Evolutionary conservation across 2,888 invertebrate genomes (phyloP).

Genomic region (Caenorhabditis panamensis): DNA sequence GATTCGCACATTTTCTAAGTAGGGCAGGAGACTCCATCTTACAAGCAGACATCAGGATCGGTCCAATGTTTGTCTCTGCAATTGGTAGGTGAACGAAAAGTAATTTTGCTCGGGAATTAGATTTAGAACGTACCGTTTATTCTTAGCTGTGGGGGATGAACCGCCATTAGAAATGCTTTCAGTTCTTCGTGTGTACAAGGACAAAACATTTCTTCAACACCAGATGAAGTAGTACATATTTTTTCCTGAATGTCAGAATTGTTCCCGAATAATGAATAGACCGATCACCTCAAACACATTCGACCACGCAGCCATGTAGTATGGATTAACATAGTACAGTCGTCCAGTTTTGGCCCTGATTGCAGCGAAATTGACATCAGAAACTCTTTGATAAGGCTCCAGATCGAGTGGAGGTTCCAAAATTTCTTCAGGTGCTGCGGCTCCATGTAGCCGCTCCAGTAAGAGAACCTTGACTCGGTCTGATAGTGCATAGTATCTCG

Average conservation of each 20-base stretch:
- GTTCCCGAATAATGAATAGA: too few species aligned
- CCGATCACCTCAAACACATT: slow-evolving; percentile 75
- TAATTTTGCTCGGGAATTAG: too few species aligned
- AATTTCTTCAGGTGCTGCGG: slow-evolving; percentile 80
- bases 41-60: slow-evolving; percentile 80
- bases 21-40: slow-evolving; percentile 81
- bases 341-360: slow-evolving; percentile 80
- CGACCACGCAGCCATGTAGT: slow-evolving; percentile 81
- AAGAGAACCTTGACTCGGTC: slow-evolving; percentile 81
- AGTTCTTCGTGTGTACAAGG: slow-evolving; percentile 80
- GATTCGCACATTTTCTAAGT: slow-evolving; percentile 79
- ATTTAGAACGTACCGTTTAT: slow-evolving; percentile 79
- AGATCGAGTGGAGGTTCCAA: slow-evolving; percentile 80
- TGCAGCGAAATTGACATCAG: slow-evolving; percentile 79
- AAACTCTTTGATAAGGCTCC: slow-evolving; percentile 76
- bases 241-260: slow-evolving; percentile 57
- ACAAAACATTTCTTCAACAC: slow-evolving; percentile 78
- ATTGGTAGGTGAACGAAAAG: too few species aligned
- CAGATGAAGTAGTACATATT: slow-evolving; percentile 61
- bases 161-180: slow-evolving; percentile 80
- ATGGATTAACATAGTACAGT: slow-evolving; percentile 80
- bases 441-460: slow-evolving; percentile 80
- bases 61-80: slow-evolving; percentile 80
- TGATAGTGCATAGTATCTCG: slow-evolving; percentile 79
- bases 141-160: slow-evolving; percentile 81